Evolutionary conservation across 2,888 invertebrate genomes (phyloP), one percentile per base, ranked within the genome.

Genomic region (Lithophane leautieri): DNA sequence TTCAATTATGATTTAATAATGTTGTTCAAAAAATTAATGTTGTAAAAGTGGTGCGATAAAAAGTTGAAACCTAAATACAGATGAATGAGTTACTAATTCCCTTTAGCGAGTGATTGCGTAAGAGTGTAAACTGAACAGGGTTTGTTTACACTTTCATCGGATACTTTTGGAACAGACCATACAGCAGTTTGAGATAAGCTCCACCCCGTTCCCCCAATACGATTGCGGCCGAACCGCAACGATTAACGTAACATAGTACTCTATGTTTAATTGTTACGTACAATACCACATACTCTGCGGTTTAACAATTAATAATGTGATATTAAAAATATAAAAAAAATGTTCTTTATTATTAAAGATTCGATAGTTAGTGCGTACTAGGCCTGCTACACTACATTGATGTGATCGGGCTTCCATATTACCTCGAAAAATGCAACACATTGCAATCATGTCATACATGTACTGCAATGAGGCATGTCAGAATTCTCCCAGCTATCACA

Each of bases 381-480:
- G 76, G 61, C 19, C 40, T 81, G 47, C 44, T 58, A 1, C 19
- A 52, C 54, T 79, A 63, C n/a, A 42, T 34, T 67, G n/a, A 52
- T 40, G 50, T 82, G 34, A 47, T 54, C 52, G 16, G 16, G 22
- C 54, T 61, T 67, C 40, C 25, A 47, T 65, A 54, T 34, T 28
- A 78, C 47, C 44, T 42, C 40, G 14, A 47, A 50, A 82, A 65
- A 11, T 47, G 77, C 63, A 78, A 42, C 70, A 79, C 70, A 82
- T 60, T 65, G 70, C 63, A 65, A 34, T 42, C 44, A 68, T 58
- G 81, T 78, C 63, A 47, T 28, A 54, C 65, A 82, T 60, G 42
- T 12, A n/a, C 44, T 60, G 65, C 78, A 82, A 54, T 78, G 83
- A 61, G 65, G 25, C 78, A 34, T 82, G 63, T 70, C 62, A 67